phyloP scores from a whole-genome alignment of 2,113 vertebrate genomes.

The Sciurus niger region DNA sequence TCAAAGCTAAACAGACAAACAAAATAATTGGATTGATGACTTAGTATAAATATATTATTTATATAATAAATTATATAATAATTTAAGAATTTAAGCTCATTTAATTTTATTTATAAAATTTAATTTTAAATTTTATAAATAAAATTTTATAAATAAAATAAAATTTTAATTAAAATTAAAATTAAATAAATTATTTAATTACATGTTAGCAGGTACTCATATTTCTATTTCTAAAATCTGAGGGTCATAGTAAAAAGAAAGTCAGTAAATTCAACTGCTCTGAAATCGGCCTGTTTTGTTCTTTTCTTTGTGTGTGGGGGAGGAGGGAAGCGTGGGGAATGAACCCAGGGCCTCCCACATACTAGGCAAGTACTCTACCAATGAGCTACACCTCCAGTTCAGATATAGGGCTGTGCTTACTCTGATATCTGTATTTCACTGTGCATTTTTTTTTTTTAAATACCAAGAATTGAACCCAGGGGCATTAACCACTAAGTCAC shows the following conservation, averaged over 20 bases:
- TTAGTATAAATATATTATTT: not conserved
- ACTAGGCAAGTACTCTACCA: not conserved
- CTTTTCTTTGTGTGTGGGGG: not conserved
- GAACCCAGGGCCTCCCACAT: not conserved
- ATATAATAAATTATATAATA: too few species aligned
- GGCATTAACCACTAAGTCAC: too few species aligned
- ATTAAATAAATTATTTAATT: too few species aligned
- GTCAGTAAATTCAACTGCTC: not conserved
- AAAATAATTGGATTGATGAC: slow-evolving; percentile 5
- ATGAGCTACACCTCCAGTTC: not conserved
- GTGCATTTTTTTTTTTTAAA: not conserved
- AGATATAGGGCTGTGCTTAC: not conserved
- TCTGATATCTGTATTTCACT: not conserved
- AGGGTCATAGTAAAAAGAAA: not conserved
- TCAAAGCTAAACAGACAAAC: slow-evolving; percentile 14
- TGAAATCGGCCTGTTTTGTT: not conserved
- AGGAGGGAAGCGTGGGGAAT: not conserved
- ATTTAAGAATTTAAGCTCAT: too few species aligned
- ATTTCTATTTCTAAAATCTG: slow-evolving; percentile 64
- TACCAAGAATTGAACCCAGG: too few species aligned
- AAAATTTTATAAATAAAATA: too few species aligned
- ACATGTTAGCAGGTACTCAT: not conserved
- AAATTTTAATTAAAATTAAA: too few species aligned
- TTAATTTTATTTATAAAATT: too few species aligned
- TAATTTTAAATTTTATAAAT: too few species aligned